These are phyloP conservation scores for Drosophila pseudotalamancana DNA, from an alignment of 2,888 invertebrate genomes.

Conservation along the genomic window DNA sequence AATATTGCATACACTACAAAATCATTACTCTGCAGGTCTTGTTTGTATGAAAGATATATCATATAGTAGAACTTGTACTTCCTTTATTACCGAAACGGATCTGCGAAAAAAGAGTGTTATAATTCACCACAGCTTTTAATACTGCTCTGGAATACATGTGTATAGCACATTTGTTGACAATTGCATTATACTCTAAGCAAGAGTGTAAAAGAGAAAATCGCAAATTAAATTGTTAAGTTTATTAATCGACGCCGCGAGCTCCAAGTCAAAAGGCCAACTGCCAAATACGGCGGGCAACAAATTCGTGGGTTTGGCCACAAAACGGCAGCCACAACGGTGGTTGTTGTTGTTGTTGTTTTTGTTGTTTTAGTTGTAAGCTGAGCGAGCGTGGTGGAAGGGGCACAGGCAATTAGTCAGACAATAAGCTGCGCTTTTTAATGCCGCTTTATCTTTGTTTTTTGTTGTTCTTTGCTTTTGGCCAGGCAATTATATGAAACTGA, in stretches of 20 bases:
- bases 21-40: too few relatives aligned
- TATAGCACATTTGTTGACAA: neutral
- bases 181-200: neutral
- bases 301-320: slow-evolving; percentile 15
- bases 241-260: slow-evolving; percentile 49
- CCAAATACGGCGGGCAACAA: slow-evolving; percentile 7
- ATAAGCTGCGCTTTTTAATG: slow-evolving; percentile 45
- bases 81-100: too few relatives aligned
- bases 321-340: neutral
- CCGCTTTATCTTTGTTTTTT: neutral
- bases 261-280: slow-evolving; percentile 56
- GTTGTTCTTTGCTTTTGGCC: neutral
- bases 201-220: slow-evolving; percentile 23
- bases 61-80: too few relatives aligned
- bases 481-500: slow-evolving; percentile 18
- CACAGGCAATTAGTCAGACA: slow-evolving; percentile 44
- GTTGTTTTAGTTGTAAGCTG: slow-evolving; percentile 1
- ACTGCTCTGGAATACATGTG: neutral
- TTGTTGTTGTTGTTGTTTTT: slow-evolving; percentile 3
- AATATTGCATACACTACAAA: neutral
- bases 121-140: neutral
- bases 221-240: slow-evolving; percentile 71
- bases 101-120: neutral
- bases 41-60: too few relatives aligned
- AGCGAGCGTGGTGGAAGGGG: neutral